Evolutionary conservation across 2,888 invertebrate species (phyloP).

Genomic region (Dorcus parallelipipedus): DNA sequence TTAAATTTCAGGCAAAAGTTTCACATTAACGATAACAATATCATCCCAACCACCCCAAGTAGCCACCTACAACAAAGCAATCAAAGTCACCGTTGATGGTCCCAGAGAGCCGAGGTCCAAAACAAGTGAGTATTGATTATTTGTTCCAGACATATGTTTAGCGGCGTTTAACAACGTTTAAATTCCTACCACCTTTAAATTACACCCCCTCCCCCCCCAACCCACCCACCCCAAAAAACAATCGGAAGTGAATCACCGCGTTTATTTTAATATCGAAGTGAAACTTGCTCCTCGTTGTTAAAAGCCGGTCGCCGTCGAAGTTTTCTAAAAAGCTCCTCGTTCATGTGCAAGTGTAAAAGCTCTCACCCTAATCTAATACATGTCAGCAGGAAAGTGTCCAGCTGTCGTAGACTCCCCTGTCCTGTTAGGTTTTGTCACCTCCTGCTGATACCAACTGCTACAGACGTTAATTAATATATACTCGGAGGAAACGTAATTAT

Average conservation of each 20-base stretch:
- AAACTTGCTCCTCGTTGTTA: constrained; percentile 1
- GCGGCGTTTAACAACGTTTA: no score
- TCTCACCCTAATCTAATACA: constrained; percentile 50
- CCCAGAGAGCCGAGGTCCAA: constrained; percentile 93
- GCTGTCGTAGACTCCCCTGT: constrained; percentile 38
- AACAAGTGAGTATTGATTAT: constrained; percentile 69
- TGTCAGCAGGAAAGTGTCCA: constrained; percentile 48
- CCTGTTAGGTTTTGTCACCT: constrained; percentile 39
- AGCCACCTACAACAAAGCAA: constrained; percentile 92
- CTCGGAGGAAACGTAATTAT: constrained; percentile 43
- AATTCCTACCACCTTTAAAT: no score
- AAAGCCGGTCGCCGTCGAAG: constrained; percentile 15
- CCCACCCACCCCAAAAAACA: no score
- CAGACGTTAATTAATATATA: constrained; percentile 52
- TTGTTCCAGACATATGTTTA: not conserved
- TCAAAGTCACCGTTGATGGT: constrained; percentile 97
- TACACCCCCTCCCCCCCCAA: no score
- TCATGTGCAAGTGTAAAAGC: constrained; percentile 41
- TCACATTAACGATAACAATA: constrained; percentile 93
- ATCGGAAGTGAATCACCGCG: no score
- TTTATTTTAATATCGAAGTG: not conserved
- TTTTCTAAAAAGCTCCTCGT: constrained; percentile 19
- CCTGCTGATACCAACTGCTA: constrained; percentile 47
- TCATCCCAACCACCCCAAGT: constrained; percentile 95
- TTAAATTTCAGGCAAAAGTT: constrained; percentile 79